These are phyloP conservation scores for Erethizon dorsatum DNA, from an alignment of 2,797 vertebrate genomes.

Conservation along the genomic window DNA sequence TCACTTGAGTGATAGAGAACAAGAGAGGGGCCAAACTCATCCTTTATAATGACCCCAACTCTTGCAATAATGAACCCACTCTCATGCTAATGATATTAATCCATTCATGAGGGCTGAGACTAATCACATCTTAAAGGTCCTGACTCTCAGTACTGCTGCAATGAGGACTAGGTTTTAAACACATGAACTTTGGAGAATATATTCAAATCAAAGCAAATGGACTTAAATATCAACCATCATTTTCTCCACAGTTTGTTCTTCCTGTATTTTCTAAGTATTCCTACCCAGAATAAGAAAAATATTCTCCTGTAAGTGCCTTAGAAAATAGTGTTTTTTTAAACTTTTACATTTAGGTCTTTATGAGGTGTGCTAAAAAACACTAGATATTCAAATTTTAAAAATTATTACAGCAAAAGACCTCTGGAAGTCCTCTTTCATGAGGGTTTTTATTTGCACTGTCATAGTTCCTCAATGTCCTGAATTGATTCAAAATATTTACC, in stretches of 20 bases:
- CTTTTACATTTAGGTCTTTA: slow-evolving; percentile 12
- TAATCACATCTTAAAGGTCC: not conserved
- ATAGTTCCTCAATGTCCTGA: not conserved
- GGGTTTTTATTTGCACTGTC: not conserved
- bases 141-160: not conserved
- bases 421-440: not conserved
- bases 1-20: not conserved
- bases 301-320: not conserved
- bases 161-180: not conserved
- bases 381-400: not conserved
- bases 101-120: not conserved
- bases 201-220: not conserved
- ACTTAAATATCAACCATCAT: not conserved
- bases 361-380: not conserved
- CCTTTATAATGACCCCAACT: not conserved
- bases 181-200: not conserved
- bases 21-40: not conserved
- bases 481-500: not conserved
- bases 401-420: not conserved
- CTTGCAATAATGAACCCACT: not conserved
- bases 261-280: slow-evolving; percentile 9
- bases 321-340: not conserved
- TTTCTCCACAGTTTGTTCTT: not conserved
- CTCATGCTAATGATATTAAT: not conserved
- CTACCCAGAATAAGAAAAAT: not conserved